Evolutionary conservation across 1,140 invertebrate genomes (phyloP), one percentile per base, ranked within the genome.

Genomic region (Zaprionus africanus): DNA sequence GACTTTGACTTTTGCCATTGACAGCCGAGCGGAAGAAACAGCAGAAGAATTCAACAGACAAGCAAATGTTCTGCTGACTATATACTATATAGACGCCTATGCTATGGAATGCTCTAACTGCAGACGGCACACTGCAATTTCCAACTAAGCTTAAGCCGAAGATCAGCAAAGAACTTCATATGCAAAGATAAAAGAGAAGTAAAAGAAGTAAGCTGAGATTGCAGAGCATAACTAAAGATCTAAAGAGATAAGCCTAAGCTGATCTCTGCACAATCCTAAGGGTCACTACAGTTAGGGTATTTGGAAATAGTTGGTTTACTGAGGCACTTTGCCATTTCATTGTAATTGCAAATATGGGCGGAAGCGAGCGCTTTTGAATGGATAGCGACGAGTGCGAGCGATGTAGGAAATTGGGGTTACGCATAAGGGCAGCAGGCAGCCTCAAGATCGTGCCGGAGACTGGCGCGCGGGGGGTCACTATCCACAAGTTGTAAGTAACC

Each of bases 1-100:
- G 85, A 90, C 81, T 90, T 88, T 88, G 85, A 84, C 85, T 81
- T 88, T 84, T 88, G 85, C 71, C 85, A 88, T 90, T 84, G 85
- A 84, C 75, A 77, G 57, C 38, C 3, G 79, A 69, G 31, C 69
- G 26, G 57, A 73, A 68, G 56, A 38, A 62, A 19, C 9, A 62
- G 41, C 54, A 49, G 28, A 59, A 56, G 11, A 75, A 58, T 22
- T 53, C 46, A 60, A 72, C 22, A 24, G 13, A 36, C 22, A 60
- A 46, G 15, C 36, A 59, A 53, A 61, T 68, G 26, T 74, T 54
- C 63, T 54, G 49, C 51, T 68, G 28, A 46, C 43, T 49, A 49
- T 49, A 22, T 41, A 5, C 4, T n/a, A n/a, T 17, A 9, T 17
- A 9, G 7, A 43, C 2, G 7, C n/a, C 41, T 6, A 43, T 43